phyloP scores from a whole-genome alignment of 1,140 invertebrate genomes.

The Pseudomyrmex flavicornis region DNA sequence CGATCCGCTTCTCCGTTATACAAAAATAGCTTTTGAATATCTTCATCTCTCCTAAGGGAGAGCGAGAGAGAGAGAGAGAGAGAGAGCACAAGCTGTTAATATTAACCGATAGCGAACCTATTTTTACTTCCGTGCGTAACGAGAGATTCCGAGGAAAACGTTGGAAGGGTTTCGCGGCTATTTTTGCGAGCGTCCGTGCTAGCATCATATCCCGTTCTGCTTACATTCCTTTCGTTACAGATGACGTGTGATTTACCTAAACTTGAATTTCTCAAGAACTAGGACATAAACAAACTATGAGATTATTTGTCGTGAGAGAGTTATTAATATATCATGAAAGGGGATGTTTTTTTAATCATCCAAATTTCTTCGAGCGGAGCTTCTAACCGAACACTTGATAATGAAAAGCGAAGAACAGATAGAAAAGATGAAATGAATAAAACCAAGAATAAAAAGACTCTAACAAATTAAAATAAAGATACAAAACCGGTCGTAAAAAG shows the following conservation, averaged over 20 bases:
- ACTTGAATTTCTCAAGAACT: not conserved
- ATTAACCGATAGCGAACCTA: slow-evolving; percentile 50
- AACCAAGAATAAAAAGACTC: too few relatives aligned
- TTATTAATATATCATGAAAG: slow-evolving; percentile 24
- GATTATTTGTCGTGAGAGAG: slow-evolving; percentile 1
- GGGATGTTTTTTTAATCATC: not conserved
- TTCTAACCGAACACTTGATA: too few relatives aligned
- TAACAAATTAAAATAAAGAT: too few relatives aligned
- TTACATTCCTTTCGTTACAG: slow-evolving; percentile 31
- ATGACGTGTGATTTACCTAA: slow-evolving; percentile 3
- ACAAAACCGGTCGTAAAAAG: too few relatives aligned
- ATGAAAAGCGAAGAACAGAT: too few relatives aligned
- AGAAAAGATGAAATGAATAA: too few relatives aligned
- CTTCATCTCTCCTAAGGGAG: not conserved
- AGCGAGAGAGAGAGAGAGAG: too few relatives aligned
- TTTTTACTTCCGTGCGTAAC: slow-evolving; percentile 38
- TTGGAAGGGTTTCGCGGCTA: slow-evolving; percentile 49
- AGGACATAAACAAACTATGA: not conserved
- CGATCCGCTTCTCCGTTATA: not conserved
- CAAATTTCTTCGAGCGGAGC: not conserved
- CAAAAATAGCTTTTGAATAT: not conserved
- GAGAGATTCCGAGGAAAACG: slow-evolving; percentile 40
- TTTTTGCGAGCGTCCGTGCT: slow-evolving; percentile 25
- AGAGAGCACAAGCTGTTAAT: not conserved
- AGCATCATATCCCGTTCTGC: not conserved